These are phyloP conservation scores for Mimumesa dahlbomi DNA, from an alignment of 2,888 invertebrate species.

Conservation along the genomic window DNA sequence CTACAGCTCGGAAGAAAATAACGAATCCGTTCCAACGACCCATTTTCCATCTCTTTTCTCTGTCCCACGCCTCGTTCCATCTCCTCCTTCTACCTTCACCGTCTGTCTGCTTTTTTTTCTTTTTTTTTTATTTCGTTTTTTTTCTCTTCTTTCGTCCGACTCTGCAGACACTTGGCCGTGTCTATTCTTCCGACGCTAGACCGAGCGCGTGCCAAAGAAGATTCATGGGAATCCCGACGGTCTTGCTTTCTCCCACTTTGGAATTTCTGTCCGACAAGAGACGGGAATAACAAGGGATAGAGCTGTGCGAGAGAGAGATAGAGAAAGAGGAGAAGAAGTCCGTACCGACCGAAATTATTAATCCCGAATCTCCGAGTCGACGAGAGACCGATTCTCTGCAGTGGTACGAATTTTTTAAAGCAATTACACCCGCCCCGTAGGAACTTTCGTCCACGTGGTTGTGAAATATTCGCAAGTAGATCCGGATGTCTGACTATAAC, in stretches of 20 bases:
- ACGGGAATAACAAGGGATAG: neutral
- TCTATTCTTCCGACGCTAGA: slow-evolving; percentile 51
- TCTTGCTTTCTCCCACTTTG: slow-evolving; percentile 49
- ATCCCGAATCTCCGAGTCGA: slow-evolving; percentile 28
- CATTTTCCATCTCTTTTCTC: slow-evolving; percentile 31
- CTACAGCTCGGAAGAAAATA: slow-evolving; percentile 43
- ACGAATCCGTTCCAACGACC: slow-evolving; percentile 53
- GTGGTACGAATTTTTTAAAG: slow-evolving; percentile 34
- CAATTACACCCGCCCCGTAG: slow-evolving; percentile 1
- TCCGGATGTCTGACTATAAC: too few species aligned
- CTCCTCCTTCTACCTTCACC: too few species aligned
- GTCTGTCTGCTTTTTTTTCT: too few species aligned
- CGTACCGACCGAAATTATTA: slow-evolving; percentile 24
- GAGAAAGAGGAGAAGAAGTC: neutral
- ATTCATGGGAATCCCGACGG: slow-evolving; percentile 46
- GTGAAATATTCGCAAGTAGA: slow-evolving; percentile 15
- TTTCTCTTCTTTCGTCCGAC: slow-evolving; percentile 18
- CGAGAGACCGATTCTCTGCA: slow-evolving; percentile 3
- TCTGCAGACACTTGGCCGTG: slow-evolving; percentile 25
- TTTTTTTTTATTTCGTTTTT: too few species aligned
- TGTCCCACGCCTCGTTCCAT: too few species aligned
- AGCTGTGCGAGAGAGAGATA: neutral
- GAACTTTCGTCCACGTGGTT: neutral
- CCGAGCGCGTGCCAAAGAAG: slow-evolving; percentile 42
- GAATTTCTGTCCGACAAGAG: slow-evolving; percentile 19